Conservation (phyloP, 2,113 vertebrate genomes). For the Puntigrus tetrazona region DNA sequence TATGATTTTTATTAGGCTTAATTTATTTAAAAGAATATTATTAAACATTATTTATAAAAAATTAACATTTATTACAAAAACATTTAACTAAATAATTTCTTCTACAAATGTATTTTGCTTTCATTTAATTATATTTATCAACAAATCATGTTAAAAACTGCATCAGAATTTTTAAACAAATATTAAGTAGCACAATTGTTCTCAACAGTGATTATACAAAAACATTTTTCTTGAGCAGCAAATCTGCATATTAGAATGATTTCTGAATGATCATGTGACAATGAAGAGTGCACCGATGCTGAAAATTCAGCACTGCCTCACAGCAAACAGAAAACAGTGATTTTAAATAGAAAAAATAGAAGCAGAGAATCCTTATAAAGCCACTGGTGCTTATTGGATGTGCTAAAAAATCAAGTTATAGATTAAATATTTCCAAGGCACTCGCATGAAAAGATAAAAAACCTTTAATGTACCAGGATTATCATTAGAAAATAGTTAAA, state of each 20-base stretch:
- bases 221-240: background rate
- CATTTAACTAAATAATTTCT: too few species aligned
- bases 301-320: background rate
- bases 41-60: too few species aligned
- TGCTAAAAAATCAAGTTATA: too few species aligned
- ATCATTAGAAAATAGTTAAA: too few species aligned
- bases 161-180: background rate
- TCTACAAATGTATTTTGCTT: background rate
- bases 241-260: background rate
- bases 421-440: too few species aligned
- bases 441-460: too few species aligned
- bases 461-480: too few species aligned
- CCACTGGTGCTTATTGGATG: too few species aligned
- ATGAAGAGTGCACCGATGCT: background rate
- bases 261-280: background rate
- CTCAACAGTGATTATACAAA: background rate
- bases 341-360: background rate
- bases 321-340: background rate
- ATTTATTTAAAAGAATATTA: too few species aligned
- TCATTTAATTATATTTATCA: background rate
- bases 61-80: too few species aligned
- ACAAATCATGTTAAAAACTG: background rate
- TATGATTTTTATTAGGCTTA: too few species aligned
- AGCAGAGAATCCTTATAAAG: too few species aligned
- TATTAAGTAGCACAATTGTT: background rate